These are phyloP conservation scores for zebrafish (Danio rerio) DNA, from an alignment of 2,113 vertebrate genomes.

Conservation along the genomic window GRCz12tu NC_133194.1:23287001-23287500, in stretches of 20 bases:
- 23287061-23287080: neutral
- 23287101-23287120: no score
- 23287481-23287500: no score
- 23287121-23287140: neutral
- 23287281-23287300: neutral
- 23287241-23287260: neutral
- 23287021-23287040: neutral
- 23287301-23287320: no score
- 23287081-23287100: neutral
- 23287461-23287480: no score
- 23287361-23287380: no score
- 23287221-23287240: neutral
- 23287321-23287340: no score
- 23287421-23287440: no score
- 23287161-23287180: neutral
- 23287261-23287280: neutral
- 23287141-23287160: neutral
- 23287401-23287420: no score
- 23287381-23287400: no score
- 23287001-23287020: neutral
- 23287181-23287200: neutral
- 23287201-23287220: neutral
- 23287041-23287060: neutral
- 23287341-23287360: no score
- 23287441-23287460: no score